Evolutionary conservation across 2,888 invertebrate species (phyloP), one percentile per base, ranked within the genome.

Genomic region (Drosophila anomelani): DNA sequence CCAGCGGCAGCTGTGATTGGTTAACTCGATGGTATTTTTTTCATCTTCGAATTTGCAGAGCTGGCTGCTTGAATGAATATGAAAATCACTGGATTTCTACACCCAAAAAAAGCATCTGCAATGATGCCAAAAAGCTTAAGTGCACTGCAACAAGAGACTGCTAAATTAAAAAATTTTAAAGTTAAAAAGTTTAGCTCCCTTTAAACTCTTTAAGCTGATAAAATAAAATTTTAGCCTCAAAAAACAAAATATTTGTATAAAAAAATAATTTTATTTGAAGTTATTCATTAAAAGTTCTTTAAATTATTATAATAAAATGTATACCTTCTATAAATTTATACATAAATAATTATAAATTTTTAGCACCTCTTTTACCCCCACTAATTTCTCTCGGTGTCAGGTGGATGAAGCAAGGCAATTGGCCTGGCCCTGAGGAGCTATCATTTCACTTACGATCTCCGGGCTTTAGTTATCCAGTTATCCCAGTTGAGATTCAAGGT

Each of bases 21-120:
- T 76, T 64, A 84, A 81, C 75, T 60, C 53, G 56, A 63, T 69
- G 62, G 75, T 29, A 69, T 66, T 44, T 58, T 59, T 53, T 26
- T 71, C 64, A 55, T 62, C 55, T 60, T 79, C 84, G 81, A 78
- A 86, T 82, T 85, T 85, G 83, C 88, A 81, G 82, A 62, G 62
- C 72, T 68, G 78, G 58, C 66, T 62, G 74, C 59, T 81, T 84
- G 80, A 88, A 78, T 85, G 86, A 88, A 84, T 85, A 77, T 83
- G 80, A 84, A 88, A 76, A 88, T 84, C 86, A 76, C 79, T 74
- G 75, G 79, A 86, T 88, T 84, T 80, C 88, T 83, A 79, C 88
- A 84, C 74, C 41, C 32, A 53, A 34, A 56, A 41, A 59, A 32
- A 49, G 34, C 56, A 71, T 51, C 51, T 44, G 41, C 51, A 66